Base-by-base conservation (phyloP, 1,140 invertebrate species). In the Heliconius hewitsoni region DNA sequence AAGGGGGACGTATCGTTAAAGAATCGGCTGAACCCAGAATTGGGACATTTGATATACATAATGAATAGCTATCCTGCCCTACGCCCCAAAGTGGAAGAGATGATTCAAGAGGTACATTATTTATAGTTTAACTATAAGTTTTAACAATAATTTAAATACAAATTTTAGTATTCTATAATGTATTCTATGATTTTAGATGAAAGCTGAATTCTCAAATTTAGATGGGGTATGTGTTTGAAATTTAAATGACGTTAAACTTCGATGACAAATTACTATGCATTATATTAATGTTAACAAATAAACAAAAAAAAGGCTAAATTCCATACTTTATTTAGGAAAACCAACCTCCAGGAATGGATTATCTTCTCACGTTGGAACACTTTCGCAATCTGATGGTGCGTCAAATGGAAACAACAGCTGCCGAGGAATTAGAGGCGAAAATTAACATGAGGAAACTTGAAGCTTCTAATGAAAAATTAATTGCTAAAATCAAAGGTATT, bases 31-130 rank as follows among this genome's bases (percentile, higher is more conserved):
- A 93, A 94, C 79, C 93, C 93, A 3, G 92, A 94, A 57, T 80
- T 94, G 4, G 92, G 92, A 0, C 92, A 93, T 57, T 75, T 95
- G 6, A 81, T 95, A 55, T 92, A 92, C 72, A 94, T 94, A 4
- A 89, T 95, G 85, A 91, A 90, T 66, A 92, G 90, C 57, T 93
- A 95, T 79, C 89, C 91, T 30, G 84, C 82, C 8, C 83, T 95
- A 1, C 84, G 82, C 6, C 84, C 87, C 0, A 90, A 83, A 74
- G 89, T 94, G 2, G 87, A 90, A 70, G 87, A 93, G 77, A 91
- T 92, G 84, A 80, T 93, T 16, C 76, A 82, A 34, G 82, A 93
- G 87, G 91, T 94, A 78, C 34, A n/a, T 72, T 19, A 52, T 34
- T 30, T 73, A 23, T 23, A n/a, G 23, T 57, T 57, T 16, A 16